Percentiles rank a stretch among this genome's conserved stretches.
Evolutionary conservation across 2,113 vertebrate genomes (phyloP).

Genomic region (Panurus biarmicus): DNA sequence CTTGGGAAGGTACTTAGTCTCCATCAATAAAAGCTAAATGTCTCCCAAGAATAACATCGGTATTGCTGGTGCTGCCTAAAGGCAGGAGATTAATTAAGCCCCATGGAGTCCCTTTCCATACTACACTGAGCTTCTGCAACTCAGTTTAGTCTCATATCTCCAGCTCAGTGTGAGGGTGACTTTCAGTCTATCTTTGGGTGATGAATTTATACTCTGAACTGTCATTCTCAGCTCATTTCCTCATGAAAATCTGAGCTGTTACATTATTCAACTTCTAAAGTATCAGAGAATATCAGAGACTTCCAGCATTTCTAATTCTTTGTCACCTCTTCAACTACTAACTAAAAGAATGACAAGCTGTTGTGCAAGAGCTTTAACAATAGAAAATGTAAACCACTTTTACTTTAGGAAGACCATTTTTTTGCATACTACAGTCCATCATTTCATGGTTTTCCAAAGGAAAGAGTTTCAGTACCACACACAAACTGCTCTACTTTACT

Average conservation of each 20-base stretch:
- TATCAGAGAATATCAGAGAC: not conserved
- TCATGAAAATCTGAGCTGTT: not conserved
- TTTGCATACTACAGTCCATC: not conserved
- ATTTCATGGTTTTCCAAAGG: not conserved
- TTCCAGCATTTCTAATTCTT: not conserved
- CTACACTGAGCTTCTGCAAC: not conserved
- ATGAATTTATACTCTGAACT: not conserved
- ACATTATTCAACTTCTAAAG: not conserved
- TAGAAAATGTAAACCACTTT: not conserved
- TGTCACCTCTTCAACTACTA: not conserved
- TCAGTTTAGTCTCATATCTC: not conserved
- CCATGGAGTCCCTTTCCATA: not conserved
- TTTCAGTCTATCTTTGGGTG: not conserved
- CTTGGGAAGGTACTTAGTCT: not conserved
- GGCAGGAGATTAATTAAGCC: not conserved
- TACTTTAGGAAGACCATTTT: not conserved
- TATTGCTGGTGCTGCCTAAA: not conserved
- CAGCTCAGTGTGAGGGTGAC: not conserved
- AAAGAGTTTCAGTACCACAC: accelerated
- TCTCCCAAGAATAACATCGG: not conserved
- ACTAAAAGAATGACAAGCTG: not conserved
- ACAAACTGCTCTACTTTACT: not conserved
- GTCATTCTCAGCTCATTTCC: not conserved
- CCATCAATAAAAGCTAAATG: not conserved
- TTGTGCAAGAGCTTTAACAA: not conserved